Conservation (phyloP, 2,888 invertebrate genomes). For the Calameuta pallipes region DNA sequence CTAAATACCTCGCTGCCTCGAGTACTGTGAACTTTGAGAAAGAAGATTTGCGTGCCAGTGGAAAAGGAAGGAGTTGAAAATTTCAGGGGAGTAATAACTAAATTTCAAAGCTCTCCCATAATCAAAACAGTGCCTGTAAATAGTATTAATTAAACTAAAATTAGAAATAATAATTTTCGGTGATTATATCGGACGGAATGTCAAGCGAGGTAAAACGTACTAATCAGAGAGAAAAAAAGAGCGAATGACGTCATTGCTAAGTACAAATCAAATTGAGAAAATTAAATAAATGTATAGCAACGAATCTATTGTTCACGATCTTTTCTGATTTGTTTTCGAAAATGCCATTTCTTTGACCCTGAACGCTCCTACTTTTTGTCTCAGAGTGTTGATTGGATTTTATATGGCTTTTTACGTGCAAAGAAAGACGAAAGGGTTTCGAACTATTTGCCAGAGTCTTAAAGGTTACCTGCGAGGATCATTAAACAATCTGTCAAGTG, state of each 20-base stretch:
- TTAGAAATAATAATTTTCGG: background rate
- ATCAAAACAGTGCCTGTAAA: background rate
- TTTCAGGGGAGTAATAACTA: background rate
- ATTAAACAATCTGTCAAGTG: background rate
- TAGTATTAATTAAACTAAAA: background rate
- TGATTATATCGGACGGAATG: no score
- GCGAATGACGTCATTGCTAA: background rate
- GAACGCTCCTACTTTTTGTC: background rate
- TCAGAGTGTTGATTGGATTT: background rate
- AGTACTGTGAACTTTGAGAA: no score
- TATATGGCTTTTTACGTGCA: background rate
- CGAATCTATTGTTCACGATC: background rate
- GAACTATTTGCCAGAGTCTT: background rate
- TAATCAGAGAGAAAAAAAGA: no score
- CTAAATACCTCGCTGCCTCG: no score
- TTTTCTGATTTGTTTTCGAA: background rate
- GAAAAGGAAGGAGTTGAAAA: no score
- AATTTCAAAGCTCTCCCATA: background rate
- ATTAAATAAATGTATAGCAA: background rate
- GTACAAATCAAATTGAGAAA: background rate
- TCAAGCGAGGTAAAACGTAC: no score
- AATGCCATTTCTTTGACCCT: background rate
- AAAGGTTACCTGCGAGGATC: background rate
- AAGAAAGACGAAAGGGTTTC: background rate
- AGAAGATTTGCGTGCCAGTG: no score